phyloP scores from a whole-genome alignment of 2,888 invertebrate species.

The Limnephilus marmoratus region DNA sequence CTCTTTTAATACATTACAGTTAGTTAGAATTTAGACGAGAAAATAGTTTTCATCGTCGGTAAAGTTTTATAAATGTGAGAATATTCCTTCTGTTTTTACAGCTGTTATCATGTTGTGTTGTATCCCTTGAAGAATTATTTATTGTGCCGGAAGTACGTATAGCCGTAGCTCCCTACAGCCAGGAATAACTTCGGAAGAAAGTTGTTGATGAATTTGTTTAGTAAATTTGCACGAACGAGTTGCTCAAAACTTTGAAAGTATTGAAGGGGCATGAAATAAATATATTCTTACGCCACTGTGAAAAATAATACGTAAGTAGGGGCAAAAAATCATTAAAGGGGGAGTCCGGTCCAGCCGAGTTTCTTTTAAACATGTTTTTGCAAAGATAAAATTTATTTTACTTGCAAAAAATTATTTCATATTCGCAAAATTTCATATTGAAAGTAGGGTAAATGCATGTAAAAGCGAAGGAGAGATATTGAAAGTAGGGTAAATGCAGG shows the following conservation, averaged over 20 bases:
- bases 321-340: too few relatives aligned
- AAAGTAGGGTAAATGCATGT: too few relatives aligned
- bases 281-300: background rate
- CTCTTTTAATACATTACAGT: too few relatives aligned
- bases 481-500: too few relatives aligned
- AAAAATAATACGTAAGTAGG: background rate
- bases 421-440: too few relatives aligned
- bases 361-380: too few relatives aligned
- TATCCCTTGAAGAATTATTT: background rate
- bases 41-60: background rate
- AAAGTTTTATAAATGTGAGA: background rate
- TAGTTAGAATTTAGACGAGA: too few relatives aligned
- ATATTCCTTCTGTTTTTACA: background rate
- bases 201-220: background rate
- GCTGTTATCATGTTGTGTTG: background rate
- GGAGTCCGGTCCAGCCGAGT: too few relatives aligned
- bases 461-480: too few relatives aligned
- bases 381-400: too few relatives aligned
- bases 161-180: background rate
- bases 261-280: background rate
- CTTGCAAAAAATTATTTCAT: too few relatives aligned
- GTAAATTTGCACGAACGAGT: background rate
- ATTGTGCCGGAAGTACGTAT: background rate
- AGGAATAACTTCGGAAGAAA: background rate
- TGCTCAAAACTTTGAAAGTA: background rate